Evolutionary conservation across 2,797 vertebrate species (phyloP), one percentile per base, ranked within the genome.

Genomic region (Gadopsis marmoratus): DNA sequence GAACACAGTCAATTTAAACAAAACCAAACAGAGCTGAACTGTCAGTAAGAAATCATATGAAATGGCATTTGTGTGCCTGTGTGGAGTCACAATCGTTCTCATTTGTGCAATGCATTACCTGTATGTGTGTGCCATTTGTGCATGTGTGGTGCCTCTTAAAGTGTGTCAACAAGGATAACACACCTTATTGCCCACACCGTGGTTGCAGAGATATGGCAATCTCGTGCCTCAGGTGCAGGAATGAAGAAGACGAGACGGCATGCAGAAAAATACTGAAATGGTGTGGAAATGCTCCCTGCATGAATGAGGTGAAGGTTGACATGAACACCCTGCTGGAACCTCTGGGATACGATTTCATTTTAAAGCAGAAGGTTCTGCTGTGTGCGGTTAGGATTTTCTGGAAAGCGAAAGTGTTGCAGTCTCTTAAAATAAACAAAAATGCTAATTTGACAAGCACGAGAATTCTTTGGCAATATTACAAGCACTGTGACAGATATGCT

Each of bases 151-250:
- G 64, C 33, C 71, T 89, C 79, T 88, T 83, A 82, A 87, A 90
- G 86, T 87, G 87, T 90, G 84, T 85, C 85, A 87, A 66, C 79
- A 82, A 78, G 16, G 92, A 91, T 91, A 93, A 91, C 75, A 45
- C 73, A 67, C 82, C 77, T 77, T 66, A 85, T 86, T 76, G 78
- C 71, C 78, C 80, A 82, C 45, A 79, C 80, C 56, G 16, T 56
- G 85, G 78, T 72, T 60, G 76, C 70, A 86, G 74, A 87, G 89
- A 92, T 93, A 92, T 82, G 81, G 8, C 83, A 89, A 86, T 89
- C 77, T 78, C 2, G 19, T 39, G 85, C 89, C 85, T 88, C 79
- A 8, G 90, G 87, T 84, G 80, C 53, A 62, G 76, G 51, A 54
- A 23, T 71, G 64, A 78, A 59, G 29, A 48, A 67, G 53, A 58